Base-by-base conservation (phyloP, 2,888 invertebrate genomes). In the Hypena proboscidalis region DNA sequence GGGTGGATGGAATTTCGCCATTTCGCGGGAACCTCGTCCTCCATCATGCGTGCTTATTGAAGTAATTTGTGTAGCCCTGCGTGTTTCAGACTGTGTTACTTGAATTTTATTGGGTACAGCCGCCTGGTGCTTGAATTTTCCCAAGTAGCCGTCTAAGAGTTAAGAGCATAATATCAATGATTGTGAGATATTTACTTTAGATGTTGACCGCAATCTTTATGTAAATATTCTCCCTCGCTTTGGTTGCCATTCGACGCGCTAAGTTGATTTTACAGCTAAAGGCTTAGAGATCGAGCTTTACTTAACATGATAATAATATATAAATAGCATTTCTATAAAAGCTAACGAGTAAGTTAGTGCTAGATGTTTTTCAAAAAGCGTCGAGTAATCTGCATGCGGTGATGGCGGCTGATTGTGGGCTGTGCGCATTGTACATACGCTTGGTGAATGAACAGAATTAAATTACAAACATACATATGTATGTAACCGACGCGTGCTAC, bases 1-100 rank as follows among this genome's bases (percentile, higher is more conserved):
- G 80, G 75, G 83, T 79, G 85, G 84, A 86, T 88, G 87, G 85
- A 85, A 86, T 85, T 86, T 74, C 79, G 80, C 83, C 85, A 77
- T 85, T 88, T 81, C 86, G 85, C 83, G 83, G 77, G 71, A 71
- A 77, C 79, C 77, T 75, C 77, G 80, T 83, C 81, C 84, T 86
- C 74, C 86, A 84, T 88, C 85, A 89, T 87, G 90, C 90, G 90
- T 90, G 83, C 79, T 86, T 88, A 90, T 87, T 85, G 80, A 77
- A 82, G 81, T 84, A 79, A 87, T 87, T 88, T 84, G 79, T 83
- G 81, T 80, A 77, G 74, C 76, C 72, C 76, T 70, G 75, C 78
- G 75, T 75, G 70, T 70, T 67, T 64, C 65, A 58, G 57, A 56
- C 60, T 65, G 58, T 61, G 57, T 67, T 72, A 67, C 70, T 68